phyloP scores from a whole-genome alignment of 2,888 invertebrate species.

The Carcina quercana region DNA sequence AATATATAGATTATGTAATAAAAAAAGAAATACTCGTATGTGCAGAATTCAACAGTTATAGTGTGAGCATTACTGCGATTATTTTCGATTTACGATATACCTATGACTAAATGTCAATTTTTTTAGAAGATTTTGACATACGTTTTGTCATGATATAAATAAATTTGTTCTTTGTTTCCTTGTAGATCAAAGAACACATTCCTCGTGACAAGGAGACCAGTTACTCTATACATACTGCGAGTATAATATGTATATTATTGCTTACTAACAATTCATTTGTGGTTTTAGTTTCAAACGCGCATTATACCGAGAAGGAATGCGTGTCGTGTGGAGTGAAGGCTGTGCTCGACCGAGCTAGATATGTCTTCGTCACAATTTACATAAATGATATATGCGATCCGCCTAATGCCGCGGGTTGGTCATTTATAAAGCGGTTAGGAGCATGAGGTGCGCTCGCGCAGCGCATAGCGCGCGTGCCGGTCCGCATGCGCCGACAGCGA shows the following conservation, averaged over 20 bases:
- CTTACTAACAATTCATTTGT: conserved; percentile 34
- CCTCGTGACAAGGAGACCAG: conserved; percentile 29
- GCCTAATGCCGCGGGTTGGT: conserved; percentile 65
- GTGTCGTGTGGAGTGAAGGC: conserved; percentile 62
- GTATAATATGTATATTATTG: conserved; percentile 10
- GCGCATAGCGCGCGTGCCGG: conserved; percentile 64
- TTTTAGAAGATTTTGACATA: no score
- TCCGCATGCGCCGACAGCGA: conserved; percentile 65
- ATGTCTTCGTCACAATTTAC: conserved; percentile 75
- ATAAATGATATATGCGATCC: conserved; percentile 72
- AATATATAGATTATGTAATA: no score
- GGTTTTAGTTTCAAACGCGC: conserved; percentile 46
- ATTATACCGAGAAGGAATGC: conserved; percentile 54
- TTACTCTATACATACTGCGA: conserved; percentile 24
- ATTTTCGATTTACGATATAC: no score
- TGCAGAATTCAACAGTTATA: no score
- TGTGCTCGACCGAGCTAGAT: conserved; percentile 55
- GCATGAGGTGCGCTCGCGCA: conserved; percentile 39
- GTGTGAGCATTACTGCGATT: no score
- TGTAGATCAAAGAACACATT: conserved; percentile 1
- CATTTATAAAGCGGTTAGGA: conserved; percentile 64
- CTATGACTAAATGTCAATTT: no score
- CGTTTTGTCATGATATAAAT: no score
- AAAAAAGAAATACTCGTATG: no score
- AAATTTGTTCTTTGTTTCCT: neutral